These are phyloP conservation scores for Sporophila hypoxantha DNA, from an alignment of 2,113 vertebrate species.

Conservation along the genomic window DNA sequence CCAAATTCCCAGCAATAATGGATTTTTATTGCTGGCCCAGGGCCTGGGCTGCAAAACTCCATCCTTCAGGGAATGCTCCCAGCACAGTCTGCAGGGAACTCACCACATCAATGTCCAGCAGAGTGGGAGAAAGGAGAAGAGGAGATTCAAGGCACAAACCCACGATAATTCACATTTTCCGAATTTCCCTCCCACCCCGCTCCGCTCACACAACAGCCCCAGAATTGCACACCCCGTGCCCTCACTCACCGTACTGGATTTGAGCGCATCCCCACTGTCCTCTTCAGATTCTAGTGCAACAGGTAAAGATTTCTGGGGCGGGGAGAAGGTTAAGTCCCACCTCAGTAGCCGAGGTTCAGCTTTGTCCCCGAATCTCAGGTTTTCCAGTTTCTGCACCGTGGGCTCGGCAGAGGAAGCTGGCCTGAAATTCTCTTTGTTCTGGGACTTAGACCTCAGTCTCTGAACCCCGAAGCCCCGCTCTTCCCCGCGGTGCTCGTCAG, in stretches of 20 bases:
- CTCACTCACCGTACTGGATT: constrained; percentile 88
- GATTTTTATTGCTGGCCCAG: background rate
- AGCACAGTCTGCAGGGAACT: background rate
- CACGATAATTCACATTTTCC: fast-evolving
- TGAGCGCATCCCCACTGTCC: constrained; percentile 82
- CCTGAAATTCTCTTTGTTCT: constrained; percentile 79
- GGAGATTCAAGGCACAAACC: background rate
- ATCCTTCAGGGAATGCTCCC: background rate
- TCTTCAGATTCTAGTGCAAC: constrained; percentile 90
- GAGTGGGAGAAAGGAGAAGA: background rate
- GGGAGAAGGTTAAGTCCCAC: constrained; percentile 94
- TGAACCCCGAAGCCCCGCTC: constrained; percentile 79
- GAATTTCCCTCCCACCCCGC: fast-evolving
- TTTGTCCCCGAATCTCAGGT: constrained; percentile 88
- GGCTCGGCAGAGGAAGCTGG: constrained; percentile 80
- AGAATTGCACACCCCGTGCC: background rate
- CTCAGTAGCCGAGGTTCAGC: constrained; percentile 89
- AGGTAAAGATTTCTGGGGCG: constrained; percentile 88
- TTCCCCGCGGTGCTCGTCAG: constrained; percentile 67
- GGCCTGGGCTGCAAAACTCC: background rate
- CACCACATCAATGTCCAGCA: background rate
- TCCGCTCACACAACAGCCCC: background rate
- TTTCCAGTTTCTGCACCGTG: constrained; percentile 94
- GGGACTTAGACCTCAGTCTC: constrained; percentile 81
- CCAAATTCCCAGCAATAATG: background rate